These are phyloP conservation scores for Astatotilapia flaviijosephi DNA, from an alignment of 2,113 vertebrate species.

Conservation along the genomic window DNA sequence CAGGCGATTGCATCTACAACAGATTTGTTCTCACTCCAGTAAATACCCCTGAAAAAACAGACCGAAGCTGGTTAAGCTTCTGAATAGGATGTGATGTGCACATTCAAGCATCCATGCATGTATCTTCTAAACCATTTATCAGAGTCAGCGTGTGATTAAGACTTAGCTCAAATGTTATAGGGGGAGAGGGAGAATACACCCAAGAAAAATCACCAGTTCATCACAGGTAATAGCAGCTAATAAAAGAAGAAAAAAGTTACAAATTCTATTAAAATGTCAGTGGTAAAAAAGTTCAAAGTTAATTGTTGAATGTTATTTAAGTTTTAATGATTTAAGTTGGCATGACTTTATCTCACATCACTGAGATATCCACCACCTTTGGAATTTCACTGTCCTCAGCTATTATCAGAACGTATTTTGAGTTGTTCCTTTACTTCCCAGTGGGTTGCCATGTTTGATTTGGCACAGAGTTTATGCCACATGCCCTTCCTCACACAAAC, in stretches of 20 bases:
- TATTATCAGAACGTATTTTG: not conserved
- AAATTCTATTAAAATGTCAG: not conserved
- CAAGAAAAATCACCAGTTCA: not conserved
- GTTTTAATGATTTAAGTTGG: not conserved
- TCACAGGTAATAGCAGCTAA: not conserved
- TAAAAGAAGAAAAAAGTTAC: not conserved
- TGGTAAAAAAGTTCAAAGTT: not conserved
- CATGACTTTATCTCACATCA: not conserved
- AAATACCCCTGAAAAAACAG: not conserved
- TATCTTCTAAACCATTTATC: not conserved
- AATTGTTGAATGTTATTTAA: not conserved
- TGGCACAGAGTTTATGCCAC: not conserved
- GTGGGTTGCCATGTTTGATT: not conserved
- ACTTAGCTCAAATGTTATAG: not conserved
- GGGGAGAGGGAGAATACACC: not conserved
- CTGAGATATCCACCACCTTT: not conserved
- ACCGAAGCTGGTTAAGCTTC: not conserved
- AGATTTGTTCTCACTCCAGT: not conserved
- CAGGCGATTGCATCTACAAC: not conserved
- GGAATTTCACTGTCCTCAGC: not conserved
- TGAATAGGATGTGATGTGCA: not conserved
- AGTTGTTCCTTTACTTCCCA: not conserved
- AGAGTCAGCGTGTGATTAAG: not conserved
- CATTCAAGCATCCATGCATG: not conserved
- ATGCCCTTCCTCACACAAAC: not conserved